Conservation (phyloP, 2,113 vertebrate genomes). For the Toxotes jaculatrix region DNA sequence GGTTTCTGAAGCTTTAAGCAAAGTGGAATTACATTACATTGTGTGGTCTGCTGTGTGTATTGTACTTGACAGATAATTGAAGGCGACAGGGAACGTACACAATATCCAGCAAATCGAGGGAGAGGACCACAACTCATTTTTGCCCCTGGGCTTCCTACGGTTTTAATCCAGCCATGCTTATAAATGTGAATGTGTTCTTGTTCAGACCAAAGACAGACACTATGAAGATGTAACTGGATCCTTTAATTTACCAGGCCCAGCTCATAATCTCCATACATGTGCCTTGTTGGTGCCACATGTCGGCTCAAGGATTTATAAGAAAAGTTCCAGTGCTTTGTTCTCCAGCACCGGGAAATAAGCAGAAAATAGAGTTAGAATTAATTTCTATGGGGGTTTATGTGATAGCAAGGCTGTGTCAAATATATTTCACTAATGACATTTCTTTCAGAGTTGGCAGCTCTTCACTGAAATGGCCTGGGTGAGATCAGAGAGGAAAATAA, state of each 20-base stretch:
- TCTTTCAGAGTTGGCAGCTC: slow-evolving; percentile 44
- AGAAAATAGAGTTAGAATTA: slow-evolving; percentile 52
- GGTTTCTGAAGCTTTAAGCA: neutral
- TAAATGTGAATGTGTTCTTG: neutral
- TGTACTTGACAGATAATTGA: neutral
- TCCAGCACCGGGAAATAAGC: slow-evolving; percentile 29
- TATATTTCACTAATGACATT: slow-evolving; percentile 55
- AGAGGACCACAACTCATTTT: neutral
- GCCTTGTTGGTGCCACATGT: neutral
- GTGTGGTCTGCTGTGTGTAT: neutral
- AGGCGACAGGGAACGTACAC: neutral
- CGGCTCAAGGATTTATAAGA: neutral
- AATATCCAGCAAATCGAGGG: neutral
- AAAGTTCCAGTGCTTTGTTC: slow-evolving; percentile 39
- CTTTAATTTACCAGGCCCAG: neutral
- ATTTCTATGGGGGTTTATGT: slow-evolving; percentile 33
- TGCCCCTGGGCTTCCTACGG: neutral
- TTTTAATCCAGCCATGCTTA: slow-evolving; percentile 11
- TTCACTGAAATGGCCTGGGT: slow-evolving; percentile 26
- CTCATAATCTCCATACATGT: neutral
- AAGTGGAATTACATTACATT: neutral
- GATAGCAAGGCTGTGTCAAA: slow-evolving; percentile 47
- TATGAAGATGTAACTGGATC: neutral
- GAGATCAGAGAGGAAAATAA: slow-evolving; percentile 55
- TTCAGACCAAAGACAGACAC: slow-evolving; percentile 9